These are phyloP conservation scores for Anguilla anguilla DNA, from an alignment of 2,797 vertebrate genomes.

Conservation along the genomic window DNA sequence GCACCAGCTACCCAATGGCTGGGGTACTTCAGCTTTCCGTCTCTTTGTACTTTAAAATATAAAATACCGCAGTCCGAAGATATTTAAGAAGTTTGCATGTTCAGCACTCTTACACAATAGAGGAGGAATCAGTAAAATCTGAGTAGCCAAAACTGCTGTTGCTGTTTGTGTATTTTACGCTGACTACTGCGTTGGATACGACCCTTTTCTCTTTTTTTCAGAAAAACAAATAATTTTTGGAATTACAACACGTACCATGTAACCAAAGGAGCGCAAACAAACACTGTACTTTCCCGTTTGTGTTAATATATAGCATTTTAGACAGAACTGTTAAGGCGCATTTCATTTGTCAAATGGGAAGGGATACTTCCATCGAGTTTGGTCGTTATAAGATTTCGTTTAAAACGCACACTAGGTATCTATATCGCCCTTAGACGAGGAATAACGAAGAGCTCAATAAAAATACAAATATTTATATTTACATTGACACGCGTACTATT, in stretches of 20 bases:
- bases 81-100: background rate
- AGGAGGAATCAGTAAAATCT: background rate
- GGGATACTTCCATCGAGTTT: background rate
- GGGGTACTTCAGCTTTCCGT: background rate
- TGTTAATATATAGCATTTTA: background rate
- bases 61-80: background rate
- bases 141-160: background rate
- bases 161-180: background rate
- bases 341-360: background rate
- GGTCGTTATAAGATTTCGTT: background rate
- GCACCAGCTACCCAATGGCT: constrained; percentile 11
- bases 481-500: background rate
- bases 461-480: background rate
- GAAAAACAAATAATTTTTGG: background rate
- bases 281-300: background rate
- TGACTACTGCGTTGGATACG: background rate
- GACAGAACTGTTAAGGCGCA: background rate
- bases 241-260: background rate
- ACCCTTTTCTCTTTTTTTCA: background rate
- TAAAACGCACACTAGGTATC: background rate
- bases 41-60: background rate
- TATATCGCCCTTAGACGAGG: background rate
- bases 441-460: background rate
- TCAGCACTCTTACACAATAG: background rate
- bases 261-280: background rate